Conservation (phyloP, 2,797 vertebrate species). For the Otus scops region DNA sequence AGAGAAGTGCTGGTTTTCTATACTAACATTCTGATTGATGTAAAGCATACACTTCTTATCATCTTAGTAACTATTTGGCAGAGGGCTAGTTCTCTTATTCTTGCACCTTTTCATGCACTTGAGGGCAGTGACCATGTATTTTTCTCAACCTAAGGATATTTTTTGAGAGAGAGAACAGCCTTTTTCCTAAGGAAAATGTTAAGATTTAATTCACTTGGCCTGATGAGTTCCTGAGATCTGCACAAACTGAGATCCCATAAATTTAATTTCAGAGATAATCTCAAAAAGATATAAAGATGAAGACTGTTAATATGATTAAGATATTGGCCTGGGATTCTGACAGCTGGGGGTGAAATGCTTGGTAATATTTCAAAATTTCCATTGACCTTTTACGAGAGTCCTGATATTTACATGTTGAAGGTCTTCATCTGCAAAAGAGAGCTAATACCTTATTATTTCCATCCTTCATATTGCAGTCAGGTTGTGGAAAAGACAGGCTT, state of each 20-base stretch:
- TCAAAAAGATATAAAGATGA: not conserved
- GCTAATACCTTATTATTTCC: not conserved
- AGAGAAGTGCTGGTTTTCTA: not conserved
- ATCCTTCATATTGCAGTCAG: not conserved
- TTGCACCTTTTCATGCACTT: not conserved
- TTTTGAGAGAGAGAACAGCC: not conserved
- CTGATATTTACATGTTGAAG: not conserved
- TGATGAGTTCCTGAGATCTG: not conserved
- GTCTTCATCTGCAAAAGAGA: not conserved
- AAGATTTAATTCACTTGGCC: not conserved
- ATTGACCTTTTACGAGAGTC: not conserved
- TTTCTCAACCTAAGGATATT: not conserved
- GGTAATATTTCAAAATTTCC: not conserved
- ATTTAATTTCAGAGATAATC: not conserved
- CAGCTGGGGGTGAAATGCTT: not conserved
- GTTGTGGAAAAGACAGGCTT: not conserved
- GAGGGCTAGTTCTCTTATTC: not conserved
- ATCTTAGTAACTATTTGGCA: not conserved
- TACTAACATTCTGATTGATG: not conserved
- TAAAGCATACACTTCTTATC: not conserved
- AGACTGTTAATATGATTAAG: not conserved
- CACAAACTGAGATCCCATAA: not conserved
- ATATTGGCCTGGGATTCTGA: not conserved
- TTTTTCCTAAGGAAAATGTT: not conserved
- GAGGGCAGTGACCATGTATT: not conserved